These are phyloP conservation scores for Galeopterus variegatus DNA, from an alignment of 2,113 vertebrate genomes.

Conservation along the genomic window DNA sequence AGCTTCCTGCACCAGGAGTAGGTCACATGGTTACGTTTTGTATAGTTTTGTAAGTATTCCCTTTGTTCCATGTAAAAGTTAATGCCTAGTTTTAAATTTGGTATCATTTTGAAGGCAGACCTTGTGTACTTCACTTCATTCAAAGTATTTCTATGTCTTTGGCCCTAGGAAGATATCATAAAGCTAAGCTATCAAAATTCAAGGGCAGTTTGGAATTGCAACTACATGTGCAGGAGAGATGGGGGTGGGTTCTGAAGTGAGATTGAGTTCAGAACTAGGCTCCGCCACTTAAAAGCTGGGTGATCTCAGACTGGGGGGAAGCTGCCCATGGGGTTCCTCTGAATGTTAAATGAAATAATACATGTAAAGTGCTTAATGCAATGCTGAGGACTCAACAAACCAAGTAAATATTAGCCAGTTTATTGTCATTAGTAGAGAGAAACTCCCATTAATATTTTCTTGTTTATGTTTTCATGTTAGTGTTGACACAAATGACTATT, in stretches of 20 bases:
- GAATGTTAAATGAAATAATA: neutral
- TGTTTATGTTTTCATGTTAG: neutral
- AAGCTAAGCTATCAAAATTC: neutral
- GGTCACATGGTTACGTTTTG: neutral
- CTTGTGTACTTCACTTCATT: neutral
- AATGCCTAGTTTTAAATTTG: neutral
- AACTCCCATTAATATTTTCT: neutral
- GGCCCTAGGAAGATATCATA: neutral
- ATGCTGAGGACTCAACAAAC: neutral
- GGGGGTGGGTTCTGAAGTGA: neutral
- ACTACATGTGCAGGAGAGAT: neutral
- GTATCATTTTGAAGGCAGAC: constrained; percentile 12
- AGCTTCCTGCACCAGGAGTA: neutral
- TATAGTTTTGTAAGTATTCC: neutral
- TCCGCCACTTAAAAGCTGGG: neutral
- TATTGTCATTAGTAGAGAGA: constrained; percentile 2
- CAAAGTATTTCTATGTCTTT: neutral
- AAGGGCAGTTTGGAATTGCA: neutral
- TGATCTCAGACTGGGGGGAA: neutral
- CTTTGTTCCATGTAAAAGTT: neutral
- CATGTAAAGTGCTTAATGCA: neutral
- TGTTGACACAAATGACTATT: neutral
- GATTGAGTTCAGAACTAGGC: neutral
- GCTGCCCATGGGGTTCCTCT: neutral
- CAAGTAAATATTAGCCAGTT: neutral